phyloP scores from a whole-genome alignment of 2,888 invertebrate species.

The Clostera curtula region DNA sequence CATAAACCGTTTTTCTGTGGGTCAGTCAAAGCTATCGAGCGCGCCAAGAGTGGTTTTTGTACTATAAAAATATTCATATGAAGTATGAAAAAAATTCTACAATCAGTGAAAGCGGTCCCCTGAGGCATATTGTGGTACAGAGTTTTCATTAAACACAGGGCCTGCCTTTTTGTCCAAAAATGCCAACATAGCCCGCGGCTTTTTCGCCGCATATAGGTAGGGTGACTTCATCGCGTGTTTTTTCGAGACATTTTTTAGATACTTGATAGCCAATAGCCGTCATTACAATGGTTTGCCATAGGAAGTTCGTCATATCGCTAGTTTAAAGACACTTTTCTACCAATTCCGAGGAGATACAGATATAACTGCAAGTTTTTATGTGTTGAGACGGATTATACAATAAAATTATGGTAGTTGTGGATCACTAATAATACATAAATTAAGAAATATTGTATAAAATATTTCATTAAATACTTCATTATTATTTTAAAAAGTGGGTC shows the following conservation, averaged over 20 bases:
- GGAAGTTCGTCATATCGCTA: too few species aligned
- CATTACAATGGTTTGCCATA: too few species aligned
- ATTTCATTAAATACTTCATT: too few species aligned
- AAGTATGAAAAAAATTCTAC: slow-evolving; percentile 55
- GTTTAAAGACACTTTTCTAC: too few species aligned
- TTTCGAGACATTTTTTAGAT: background rate
- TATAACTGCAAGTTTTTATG: too few species aligned
- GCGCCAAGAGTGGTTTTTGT: slow-evolving; percentile 23
- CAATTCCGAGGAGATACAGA: too few species aligned
- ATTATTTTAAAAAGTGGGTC: too few species aligned
- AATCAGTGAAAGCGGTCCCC: slow-evolving; percentile 66
- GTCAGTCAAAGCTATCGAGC: slow-evolving; percentile 25
- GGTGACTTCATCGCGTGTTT: background rate
- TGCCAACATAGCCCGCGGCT: slow-evolving; percentile 53
- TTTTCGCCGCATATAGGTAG: slow-evolving; percentile 48
- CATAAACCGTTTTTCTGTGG: slow-evolving; percentile 27
- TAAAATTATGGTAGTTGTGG: too few species aligned
- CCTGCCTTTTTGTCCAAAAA: slow-evolving; percentile 58
- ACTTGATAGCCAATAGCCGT: too few species aligned
- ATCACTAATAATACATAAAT: too few species aligned
- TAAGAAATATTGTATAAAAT: too few species aligned
- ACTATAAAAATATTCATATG: slow-evolving; percentile 57
- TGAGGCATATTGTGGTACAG: slow-evolving; percentile 61
- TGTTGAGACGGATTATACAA: too few species aligned
- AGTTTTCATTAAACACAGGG: slow-evolving; percentile 70